These are phyloP conservation scores for Bos indicus DNA, from an alignment of 2,113 vertebrate genomes.

Conservation along the genomic window DNA sequence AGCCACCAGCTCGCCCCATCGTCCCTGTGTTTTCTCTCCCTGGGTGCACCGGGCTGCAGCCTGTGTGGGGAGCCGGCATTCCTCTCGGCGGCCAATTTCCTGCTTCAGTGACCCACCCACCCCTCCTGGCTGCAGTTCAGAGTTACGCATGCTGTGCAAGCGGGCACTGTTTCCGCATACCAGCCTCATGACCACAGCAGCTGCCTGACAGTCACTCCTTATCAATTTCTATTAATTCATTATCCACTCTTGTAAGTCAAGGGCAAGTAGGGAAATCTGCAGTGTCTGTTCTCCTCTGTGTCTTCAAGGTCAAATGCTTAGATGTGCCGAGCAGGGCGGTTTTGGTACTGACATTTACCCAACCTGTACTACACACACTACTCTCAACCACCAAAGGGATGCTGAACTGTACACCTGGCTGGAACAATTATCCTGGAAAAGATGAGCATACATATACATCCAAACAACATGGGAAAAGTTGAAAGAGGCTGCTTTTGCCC, in stretches of 20 bases:
- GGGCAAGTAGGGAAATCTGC: conserved; percentile 43
- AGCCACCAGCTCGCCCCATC: not conserved
- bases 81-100: conserved; percentile 78
- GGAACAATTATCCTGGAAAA: not conserved
- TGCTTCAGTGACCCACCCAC: conserved; percentile 74
- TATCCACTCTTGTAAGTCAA: conserved; percentile 48
- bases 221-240: conserved; percentile 66
- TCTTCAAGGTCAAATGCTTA: conserved; percentile 58
- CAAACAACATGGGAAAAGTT: not conserved
- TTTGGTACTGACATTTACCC: not conserved
- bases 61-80: conserved; percentile 68
- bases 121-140: conserved; percentile 43
- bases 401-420: not conserved
- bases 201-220: conserved; percentile 65
- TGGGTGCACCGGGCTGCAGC: conserved; percentile 8
- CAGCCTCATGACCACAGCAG: conserved; percentile 63
- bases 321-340: not conserved
- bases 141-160: not conserved
- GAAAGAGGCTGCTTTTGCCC: not conserved
- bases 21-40: not conserved
- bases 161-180: conserved; percentile 65
- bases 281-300: conserved; percentile 29
- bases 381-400: not conserved
- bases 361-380: not conserved
- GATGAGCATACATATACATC: not conserved